Conservation (phyloP, 2,797 vertebrate species). For the Mionectes olivaceus region DNA sequence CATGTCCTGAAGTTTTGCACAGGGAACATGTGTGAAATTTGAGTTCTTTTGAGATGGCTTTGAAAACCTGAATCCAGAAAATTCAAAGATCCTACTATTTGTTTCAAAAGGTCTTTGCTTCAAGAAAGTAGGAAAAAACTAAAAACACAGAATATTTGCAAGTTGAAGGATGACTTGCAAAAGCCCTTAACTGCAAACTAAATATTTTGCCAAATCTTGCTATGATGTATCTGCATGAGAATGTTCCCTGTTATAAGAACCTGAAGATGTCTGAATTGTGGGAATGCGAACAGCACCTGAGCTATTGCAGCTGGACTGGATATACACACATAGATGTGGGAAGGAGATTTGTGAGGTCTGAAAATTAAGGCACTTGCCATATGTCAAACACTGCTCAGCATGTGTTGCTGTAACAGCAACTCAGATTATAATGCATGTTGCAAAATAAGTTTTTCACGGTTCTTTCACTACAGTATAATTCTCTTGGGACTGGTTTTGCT, state of each 20-base stretch:
- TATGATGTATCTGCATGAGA: background rate
- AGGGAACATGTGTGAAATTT: background rate
- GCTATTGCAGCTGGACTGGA: background rate
- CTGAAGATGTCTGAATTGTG: background rate
- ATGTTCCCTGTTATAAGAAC: background rate
- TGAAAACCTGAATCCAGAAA: background rate
- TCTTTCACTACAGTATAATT: background rate
- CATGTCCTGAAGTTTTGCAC: background rate
- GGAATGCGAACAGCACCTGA: background rate
- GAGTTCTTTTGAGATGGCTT: background rate
- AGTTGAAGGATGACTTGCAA: background rate
- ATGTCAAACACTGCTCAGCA: fast-evolving
- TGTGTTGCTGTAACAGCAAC: background rate
- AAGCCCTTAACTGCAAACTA: background rate
- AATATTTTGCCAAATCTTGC: background rate
- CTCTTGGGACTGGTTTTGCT: background rate
- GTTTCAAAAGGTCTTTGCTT: background rate
- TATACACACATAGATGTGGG: background rate
- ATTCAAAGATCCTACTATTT: background rate
- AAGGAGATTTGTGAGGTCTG: background rate
- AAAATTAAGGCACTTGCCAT: background rate
- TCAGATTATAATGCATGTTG: background rate
- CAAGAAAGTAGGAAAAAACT: background rate
- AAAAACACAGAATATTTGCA: background rate
- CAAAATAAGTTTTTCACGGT: background rate